These are phyloP conservation scores for Pelodiscus sinensis DNA, from an alignment of 2,113 vertebrate genomes.

Conservation along the genomic window DNA sequence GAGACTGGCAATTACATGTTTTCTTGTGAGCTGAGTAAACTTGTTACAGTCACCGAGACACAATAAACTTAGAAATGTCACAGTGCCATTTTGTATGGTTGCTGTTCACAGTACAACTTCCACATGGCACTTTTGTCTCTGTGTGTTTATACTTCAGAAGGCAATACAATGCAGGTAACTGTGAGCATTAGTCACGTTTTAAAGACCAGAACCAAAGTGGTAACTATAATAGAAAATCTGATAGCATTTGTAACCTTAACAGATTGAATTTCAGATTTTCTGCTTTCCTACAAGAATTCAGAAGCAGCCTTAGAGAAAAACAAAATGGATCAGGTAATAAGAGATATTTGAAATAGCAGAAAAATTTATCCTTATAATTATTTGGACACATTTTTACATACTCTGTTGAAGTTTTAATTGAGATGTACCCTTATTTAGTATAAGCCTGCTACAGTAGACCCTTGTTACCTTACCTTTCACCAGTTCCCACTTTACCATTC, in stretches of 20 bases:
- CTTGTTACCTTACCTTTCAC: not conserved
- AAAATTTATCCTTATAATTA: not conserved
- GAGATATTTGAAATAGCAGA: too few relatives aligned
- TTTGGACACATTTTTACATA: not conserved
- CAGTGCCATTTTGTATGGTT: not conserved
- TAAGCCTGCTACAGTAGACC: fast-evolving
- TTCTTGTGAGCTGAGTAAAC: not conserved
- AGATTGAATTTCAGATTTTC: not conserved
- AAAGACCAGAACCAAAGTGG: not conserved
- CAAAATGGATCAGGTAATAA: fast-evolving
- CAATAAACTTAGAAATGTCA: not conserved
- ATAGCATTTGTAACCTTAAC: not conserved
- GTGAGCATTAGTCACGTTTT: fast-evolving
- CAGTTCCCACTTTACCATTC: not conserved
- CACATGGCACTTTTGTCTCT: not conserved
- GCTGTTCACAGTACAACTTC: not conserved
- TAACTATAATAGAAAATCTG: not conserved
- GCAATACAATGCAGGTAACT: not conserved
- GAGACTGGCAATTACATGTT: not conserved
- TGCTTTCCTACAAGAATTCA: too few relatives aligned
- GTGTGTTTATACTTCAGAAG: not conserved
- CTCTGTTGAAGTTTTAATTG: not conserved
- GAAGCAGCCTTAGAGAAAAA: not conserved
- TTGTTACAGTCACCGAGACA: fast-evolving
- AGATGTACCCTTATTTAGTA: not conserved